Percentiles rank a stretch among this genome's conserved stretches.
Evolutionary conservation across 2,797 vertebrate species (phyloP).

Genomic region (Peromyscus attwateri): DNA sequence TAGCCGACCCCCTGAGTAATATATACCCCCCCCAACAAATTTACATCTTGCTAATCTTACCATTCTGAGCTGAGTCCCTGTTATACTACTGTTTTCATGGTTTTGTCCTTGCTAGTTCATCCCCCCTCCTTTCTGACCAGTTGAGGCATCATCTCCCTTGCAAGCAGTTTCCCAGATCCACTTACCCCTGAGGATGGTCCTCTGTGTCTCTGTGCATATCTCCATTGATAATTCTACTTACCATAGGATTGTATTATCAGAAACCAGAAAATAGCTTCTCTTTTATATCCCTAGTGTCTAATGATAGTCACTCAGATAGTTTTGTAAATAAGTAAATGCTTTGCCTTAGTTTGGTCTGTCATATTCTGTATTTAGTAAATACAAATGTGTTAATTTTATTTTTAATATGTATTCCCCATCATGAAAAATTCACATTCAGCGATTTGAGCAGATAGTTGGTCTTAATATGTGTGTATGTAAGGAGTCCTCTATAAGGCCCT

Average conservation of each 20-base stretch:
- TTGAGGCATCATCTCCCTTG: not conserved
- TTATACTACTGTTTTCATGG: not conserved
- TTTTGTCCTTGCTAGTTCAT: not conserved
- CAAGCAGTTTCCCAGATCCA: not conserved
- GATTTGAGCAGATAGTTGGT: conserved; percentile 57
- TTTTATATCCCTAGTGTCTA: conserved; percentile 20
- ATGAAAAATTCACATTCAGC: conserved; percentile 48
- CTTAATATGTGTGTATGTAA: conserved; percentile 58
- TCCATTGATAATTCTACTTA: conserved; percentile 49
- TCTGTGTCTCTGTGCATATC: conserved; percentile 10
- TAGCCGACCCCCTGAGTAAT: not conserved
- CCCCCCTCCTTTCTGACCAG: not conserved
- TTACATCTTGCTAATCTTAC: not conserved
- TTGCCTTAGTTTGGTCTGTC: conserved; percentile 47
- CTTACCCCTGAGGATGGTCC: not conserved
- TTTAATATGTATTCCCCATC: conserved; percentile 21
- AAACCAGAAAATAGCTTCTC: not conserved
- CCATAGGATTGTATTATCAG: conserved; percentile 25
- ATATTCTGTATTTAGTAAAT: conserved; percentile 47
- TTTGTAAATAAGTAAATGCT: conserved; percentile 60
- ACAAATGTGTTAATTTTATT: not conserved
- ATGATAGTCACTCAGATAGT: conserved; percentile 53
- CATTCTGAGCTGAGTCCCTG: not conserved
- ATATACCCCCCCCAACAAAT: not conserved
- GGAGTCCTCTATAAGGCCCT: conserved; percentile 31